Conservation (phyloP, 1,140 invertebrate species). For the Polyergus mexicanus region DNA sequence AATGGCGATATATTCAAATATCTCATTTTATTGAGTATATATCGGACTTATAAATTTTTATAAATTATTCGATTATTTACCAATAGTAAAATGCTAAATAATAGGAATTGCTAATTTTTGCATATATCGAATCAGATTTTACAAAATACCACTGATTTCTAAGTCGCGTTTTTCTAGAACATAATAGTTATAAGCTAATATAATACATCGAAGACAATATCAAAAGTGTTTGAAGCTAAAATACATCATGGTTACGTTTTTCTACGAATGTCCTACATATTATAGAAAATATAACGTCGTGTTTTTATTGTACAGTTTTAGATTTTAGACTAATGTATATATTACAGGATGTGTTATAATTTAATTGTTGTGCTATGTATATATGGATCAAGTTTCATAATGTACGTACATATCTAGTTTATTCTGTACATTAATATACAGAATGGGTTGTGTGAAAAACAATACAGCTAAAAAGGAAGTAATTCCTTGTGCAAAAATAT, state of each 20-base stretch:
- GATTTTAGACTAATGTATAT: constrained; percentile 24
- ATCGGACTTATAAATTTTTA: constrained; percentile 10
- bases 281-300: constrained; percentile 53
- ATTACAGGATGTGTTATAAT: constrained; percentile 2
- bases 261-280: constrained; percentile 57
- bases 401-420: constrained; percentile 16
- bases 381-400: constrained; percentile 25
- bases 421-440: constrained; percentile 14
- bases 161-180: constrained; percentile 63
- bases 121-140: constrained; percentile 63
- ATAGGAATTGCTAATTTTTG: constrained; percentile 64
- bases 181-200: constrained; percentile 66
- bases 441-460: too few relatives aligned
- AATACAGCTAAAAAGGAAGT: too few relatives aligned
- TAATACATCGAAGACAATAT: constrained; percentile 77
- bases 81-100: constrained; percentile 59
- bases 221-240: constrained; percentile 58
- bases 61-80: constrained; percentile 46
- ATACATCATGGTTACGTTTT: constrained; percentile 68
- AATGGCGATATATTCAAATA: constrained; percentile 41
- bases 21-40: constrained; percentile 44
- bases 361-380: constrained; percentile 31
- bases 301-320: constrained; percentile 48
- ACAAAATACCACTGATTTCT: constrained; percentile 65
- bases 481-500: too few relatives aligned